Evolutionary conservation across 2,888 invertebrate genomes (phyloP), one percentile per base, ranked within the genome.

Genomic region (Melitaea athalia): DNA sequence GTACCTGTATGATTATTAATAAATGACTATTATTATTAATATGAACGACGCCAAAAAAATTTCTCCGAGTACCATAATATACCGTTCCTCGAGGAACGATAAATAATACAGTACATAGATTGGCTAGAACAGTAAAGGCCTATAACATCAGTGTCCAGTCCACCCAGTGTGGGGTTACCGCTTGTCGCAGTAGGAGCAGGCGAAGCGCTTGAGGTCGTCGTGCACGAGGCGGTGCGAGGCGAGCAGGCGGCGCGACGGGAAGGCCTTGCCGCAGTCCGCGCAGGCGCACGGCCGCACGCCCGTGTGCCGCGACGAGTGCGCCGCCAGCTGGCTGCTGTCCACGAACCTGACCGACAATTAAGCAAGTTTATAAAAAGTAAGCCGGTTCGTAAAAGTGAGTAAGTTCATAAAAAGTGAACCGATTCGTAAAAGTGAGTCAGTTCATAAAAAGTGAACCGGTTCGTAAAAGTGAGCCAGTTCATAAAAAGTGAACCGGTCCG

Each of bases 211-310:
- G 76, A 82, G 81, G 64, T 93, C 90, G 61, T 78, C 88, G 82
- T 94, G 94, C 33, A 93, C 92, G 73, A 89, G 93, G 79, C 88
- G 87, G 81, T 95, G 95, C 76, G 92, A 93, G 69, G 83, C 78
- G 42, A 93, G 85, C 69, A 93, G 85, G 1, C 93, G 88, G 66
- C 80, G 76, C 59, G 88, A 84, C 3, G 86, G 81, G 81, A 93
- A 93, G 10, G 80, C 69, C 78, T 87, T 88, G 55, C 87, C 89
- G 80, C 93, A 93, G 6, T 74, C 72, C 1, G 76, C 76, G 76
- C 93, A 92, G 52, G 76, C 79, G 82, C 83, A 89, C 14, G 92
- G 90, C 49, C 86, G 83, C 72, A 76, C 79, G 38, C 89, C 91
- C 57, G 80, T 81, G 83, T 93, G 93, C 12, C 79, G 81, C 14